Base-by-base conservation (phyloP, 2,888 invertebrate species). In the Tiliacea aurago region DNA sequence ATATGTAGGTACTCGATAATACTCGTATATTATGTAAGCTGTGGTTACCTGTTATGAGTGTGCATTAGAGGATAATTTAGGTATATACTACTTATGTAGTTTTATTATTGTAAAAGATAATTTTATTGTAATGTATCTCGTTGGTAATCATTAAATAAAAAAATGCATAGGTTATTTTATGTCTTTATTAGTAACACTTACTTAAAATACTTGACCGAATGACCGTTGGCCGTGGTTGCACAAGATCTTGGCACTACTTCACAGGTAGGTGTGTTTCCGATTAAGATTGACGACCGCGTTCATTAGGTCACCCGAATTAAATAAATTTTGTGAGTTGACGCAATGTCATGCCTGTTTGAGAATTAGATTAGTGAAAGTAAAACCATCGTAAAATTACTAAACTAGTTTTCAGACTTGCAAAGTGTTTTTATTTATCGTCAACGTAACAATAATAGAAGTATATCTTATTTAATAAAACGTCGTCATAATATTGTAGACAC, bases 161-260 rank as follows among this genome's bases (percentile, higher is more conserved):
- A n/a, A 28, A 28, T 37, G 4, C 37, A 6, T 37, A 37, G 0
- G 37, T 37, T 37, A 37, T 37, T 37, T 37, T 37, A 2, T 37
- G 37, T 37, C 37, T 37, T 37, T 37, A 37, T 37, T 37, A 37
- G 37, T 37, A 37, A 37, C 0, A 6, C 37, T 37, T 37, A 37
- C 13, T 23, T 70, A 70, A 78, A 81, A 79, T 78, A 79, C 65
- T 80, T 84, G 78, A 78, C 85, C 76, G 79, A 78, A 80, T 81
- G 81, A 84, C 81, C 86, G 70, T 82, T 79, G 73, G 78, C 76
- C 62, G 43, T 43, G 55, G 73, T 78, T 82, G 78, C 82, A 80
- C 78, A 77, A 86, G 68, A 81, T 80, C 68, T 86, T 86, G 85
- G 84, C 79, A 81, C 80, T 71, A 61, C 41, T 76, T 73, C 68